Conservation (phyloP, 1,140 invertebrate species). For the Argopecten irradians region DNA sequence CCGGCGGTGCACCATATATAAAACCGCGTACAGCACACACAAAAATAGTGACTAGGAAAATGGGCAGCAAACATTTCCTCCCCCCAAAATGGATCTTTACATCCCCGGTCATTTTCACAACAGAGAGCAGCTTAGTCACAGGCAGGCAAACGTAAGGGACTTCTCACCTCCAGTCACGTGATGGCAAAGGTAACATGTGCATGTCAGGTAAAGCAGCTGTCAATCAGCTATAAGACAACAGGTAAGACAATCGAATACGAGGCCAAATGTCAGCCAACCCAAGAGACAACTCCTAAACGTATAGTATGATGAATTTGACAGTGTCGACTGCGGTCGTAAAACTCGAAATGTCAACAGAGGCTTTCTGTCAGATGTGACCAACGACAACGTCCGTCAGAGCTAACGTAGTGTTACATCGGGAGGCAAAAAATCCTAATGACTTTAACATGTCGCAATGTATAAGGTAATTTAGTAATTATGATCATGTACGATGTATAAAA, state of each 20-base stretch:
- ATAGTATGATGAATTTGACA: background rate
- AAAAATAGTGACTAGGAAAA: background rate
- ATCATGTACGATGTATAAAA: background rate
- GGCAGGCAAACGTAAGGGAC: conserved; percentile 18
- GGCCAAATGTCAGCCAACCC: background rate
- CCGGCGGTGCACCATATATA: conserved; percentile 47
- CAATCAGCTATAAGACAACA: background rate
- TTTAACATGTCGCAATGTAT: background rate
- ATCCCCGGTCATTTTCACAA: conserved; percentile 20
- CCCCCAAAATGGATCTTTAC: background rate
- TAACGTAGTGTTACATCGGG: background rate
- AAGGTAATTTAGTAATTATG: background rate
- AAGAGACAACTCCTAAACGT: background rate
- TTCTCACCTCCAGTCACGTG: conserved; percentile 35
- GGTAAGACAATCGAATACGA: conserved; percentile 9
- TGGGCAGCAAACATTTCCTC: background rate
- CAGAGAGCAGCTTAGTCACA: conserved; percentile 7
- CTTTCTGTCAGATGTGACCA: background rate
- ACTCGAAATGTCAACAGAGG: background rate
- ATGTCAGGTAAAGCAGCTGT: background rate
- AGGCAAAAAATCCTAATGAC: background rate
- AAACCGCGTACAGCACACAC: conserved; percentile 37
- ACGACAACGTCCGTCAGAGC: background rate
- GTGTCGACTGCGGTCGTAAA: background rate
- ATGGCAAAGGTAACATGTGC: conserved; percentile 25